phyloP scores from a whole-genome alignment of 2,888 invertebrate species.

The Acanthoscelides obtectus region DNA sequence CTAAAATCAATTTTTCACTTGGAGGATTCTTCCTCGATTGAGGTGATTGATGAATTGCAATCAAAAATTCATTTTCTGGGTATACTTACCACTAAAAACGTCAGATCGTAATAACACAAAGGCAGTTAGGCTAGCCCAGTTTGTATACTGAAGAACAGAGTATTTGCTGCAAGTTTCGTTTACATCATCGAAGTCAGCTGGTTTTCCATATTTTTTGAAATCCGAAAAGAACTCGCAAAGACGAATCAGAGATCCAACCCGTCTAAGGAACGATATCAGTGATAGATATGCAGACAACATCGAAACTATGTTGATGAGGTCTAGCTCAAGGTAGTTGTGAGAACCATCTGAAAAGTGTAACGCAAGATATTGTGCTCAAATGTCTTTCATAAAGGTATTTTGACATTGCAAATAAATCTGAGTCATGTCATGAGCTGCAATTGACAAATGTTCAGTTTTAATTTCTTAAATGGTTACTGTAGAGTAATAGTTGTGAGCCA shows the following conservation, averaged over 20 bases:
- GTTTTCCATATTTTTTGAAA: slow-evolving; percentile 16
- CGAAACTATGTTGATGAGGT: slow-evolving; percentile 12
- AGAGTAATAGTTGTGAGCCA: too few species aligned
- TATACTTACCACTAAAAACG: slow-evolving; percentile 8
- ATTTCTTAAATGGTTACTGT: too few species aligned
- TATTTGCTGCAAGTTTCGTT: slow-evolving; percentile 13
- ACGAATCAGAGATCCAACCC: slow-evolving; percentile 7
- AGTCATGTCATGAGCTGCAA: too few species aligned
- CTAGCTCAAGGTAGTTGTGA: slow-evolving; percentile 13
- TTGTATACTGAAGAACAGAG: slow-evolving; percentile 11
- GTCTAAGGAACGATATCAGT: slow-evolving; percentile 9
- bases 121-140: slow-evolving; percentile 11
- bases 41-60: too few species aligned
- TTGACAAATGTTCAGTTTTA: too few species aligned
- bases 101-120: slow-evolving; percentile 10
- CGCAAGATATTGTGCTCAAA: too few species aligned
- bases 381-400: too few species aligned
- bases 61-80: too few species aligned
- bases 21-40: neutral
- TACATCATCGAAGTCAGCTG: slow-evolving; percentile 14
- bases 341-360: slow-evolving; percentile 8
- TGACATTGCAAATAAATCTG: too few species aligned
- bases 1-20: neutral
- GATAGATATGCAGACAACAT: slow-evolving; percentile 11
- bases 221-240: slow-evolving; percentile 14